Percentiles rank a stretch among this genome's conserved stretches.
Conservation (phyloP, 2,888 invertebrate genomes). For the Heliconius cydno region DNA sequence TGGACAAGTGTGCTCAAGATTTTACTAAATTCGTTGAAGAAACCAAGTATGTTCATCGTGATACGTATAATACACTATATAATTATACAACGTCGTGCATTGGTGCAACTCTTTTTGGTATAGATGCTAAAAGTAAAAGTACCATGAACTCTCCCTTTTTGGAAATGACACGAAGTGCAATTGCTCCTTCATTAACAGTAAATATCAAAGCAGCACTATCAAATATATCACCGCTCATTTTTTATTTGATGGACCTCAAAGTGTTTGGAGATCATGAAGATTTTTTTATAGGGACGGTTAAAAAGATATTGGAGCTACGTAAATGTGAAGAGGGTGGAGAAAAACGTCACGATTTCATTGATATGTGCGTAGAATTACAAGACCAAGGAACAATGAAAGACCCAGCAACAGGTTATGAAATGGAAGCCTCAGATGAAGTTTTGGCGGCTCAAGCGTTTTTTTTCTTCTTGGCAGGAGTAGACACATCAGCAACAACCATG, state of each 20-base stretch:
- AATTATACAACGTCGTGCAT: conserved; percentile 62
- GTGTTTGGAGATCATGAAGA: conserved; percentile 48
- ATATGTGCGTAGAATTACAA: conserved; percentile 51
- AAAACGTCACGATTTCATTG: conserved; percentile 52
- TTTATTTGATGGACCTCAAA: conserved; percentile 45
- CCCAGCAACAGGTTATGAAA: conserved; percentile 44
- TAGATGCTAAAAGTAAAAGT: conserved; percentile 59
- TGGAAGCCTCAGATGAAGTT: conserved; percentile 56
- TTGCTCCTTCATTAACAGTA: conserved; percentile 47
- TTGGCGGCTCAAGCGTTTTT: conserved; percentile 75
- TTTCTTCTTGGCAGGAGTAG: conserved; percentile 72
- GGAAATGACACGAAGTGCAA: conserved; percentile 52
- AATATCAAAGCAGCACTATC: conserved; percentile 55
- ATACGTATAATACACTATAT: conserved; percentile 54
- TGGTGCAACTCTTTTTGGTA: conserved; percentile 68
- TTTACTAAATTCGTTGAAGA: conserved; percentile 57
- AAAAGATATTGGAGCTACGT: conserved; percentile 47
- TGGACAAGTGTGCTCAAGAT: conserved; percentile 64
- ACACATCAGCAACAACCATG: conserved; percentile 66
- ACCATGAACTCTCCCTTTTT: conserved; percentile 66
- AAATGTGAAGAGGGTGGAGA: conserved; percentile 24
- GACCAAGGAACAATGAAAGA: conserved; percentile 47
- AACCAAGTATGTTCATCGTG: conserved; percentile 51
- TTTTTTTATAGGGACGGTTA: conserved; percentile 50
- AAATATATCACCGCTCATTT: conserved; percentile 48